phyloP scores from a whole-genome alignment of 2,113 vertebrate genomes.

The Elanoides forficatus region DNA sequence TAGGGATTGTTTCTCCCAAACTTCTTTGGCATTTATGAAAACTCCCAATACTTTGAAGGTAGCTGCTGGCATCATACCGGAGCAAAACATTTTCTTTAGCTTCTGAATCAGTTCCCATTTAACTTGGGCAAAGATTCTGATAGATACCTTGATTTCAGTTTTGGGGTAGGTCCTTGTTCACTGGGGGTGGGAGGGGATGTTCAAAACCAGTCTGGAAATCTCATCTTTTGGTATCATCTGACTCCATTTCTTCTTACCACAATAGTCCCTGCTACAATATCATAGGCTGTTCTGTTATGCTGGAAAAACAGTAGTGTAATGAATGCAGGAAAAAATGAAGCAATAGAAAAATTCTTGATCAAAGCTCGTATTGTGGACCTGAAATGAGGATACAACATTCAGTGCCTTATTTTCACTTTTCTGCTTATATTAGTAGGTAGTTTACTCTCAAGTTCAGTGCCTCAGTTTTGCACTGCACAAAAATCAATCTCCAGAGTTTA shows the following conservation, averaged over 20 bases:
- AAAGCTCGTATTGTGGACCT: slow-evolving; percentile 92
- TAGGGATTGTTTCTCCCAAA: neutral
- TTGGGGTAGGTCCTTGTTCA: slow-evolving; percentile 2
- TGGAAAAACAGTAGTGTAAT: slow-evolving; percentile 96
- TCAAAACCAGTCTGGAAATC: slow-evolving; percentile 36
- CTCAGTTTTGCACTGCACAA: neutral
- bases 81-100: slow-evolving; percentile 51
- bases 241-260: slow-evolving; percentile 86
- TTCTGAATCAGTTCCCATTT: slow-evolving; percentile 39
- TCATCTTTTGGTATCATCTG: slow-evolving; percentile 76
- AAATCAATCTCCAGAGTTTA: neutral
- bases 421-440: neutral
- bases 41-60: slow-evolving; percentile 45
- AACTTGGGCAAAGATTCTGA: slow-evolving; percentile 48
- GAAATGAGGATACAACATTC: slow-evolving; percentile 45
- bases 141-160: slow-evolving; percentile 36
- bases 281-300: slow-evolving; percentile 95
- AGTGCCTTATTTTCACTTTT: neutral
- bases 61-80: slow-evolving; percentile 43
- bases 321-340: slow-evolving; percentile 94
- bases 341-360: slow-evolving; percentile 98
- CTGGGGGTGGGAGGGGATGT: neutral
- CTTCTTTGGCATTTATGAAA: slow-evolving; percentile 60
- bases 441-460: neutral
- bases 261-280: slow-evolving; percentile 94